Evolutionary conservation across 2,113 vertebrate genomes (phyloP), one percentile per base, ranked within the genome.

Genomic region (Coregonus clupeaformis): DNA sequence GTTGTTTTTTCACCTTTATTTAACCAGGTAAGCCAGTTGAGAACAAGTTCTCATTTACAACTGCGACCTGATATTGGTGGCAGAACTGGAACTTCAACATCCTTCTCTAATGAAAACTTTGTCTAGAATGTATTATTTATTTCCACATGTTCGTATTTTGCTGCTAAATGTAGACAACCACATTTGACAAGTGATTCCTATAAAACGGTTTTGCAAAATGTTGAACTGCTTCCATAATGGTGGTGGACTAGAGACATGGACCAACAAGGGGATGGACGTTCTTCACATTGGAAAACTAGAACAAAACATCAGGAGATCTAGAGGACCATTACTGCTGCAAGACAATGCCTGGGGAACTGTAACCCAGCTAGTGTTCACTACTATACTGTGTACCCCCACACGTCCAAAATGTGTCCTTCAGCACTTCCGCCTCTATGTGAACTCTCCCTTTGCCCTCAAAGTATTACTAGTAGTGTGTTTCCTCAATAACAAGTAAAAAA

Each of bases 401-500:
- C 14, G 5, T 14, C 16, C 49, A 14, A 52, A 14, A 52, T 52
- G 47, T 52, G 47, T 52, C 16, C 47, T 52, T 18, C 47, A 52
- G 12, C 47, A 42, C 36, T 42, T 42, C 9, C 36, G 9, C 9
- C 36, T 42, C 36, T 42, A 12, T 42, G 36, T 9, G 36, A 11
- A 42, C 36, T 52, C 16, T 18, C 12, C 49, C 1, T 52, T 52
- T 52, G 14, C 14, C 49, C 16, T 52, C 13, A 52, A 16, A 14
- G 49, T 52, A 52, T 18, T 52, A 52, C 13, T 42, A 42, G 36
- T 12, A 42, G 36, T 42, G 36, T 11, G 2, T 42, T 42, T 42
- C 36, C 36, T 42, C 9, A 2, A 3, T 42, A 67, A 22, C 68
- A 20, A 77, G 12, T 16, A 77, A 77, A 65, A 30, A 81, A 75